Conservation (phyloP, 2,113 vertebrate species). For the Psittacara wagleri region DNA sequence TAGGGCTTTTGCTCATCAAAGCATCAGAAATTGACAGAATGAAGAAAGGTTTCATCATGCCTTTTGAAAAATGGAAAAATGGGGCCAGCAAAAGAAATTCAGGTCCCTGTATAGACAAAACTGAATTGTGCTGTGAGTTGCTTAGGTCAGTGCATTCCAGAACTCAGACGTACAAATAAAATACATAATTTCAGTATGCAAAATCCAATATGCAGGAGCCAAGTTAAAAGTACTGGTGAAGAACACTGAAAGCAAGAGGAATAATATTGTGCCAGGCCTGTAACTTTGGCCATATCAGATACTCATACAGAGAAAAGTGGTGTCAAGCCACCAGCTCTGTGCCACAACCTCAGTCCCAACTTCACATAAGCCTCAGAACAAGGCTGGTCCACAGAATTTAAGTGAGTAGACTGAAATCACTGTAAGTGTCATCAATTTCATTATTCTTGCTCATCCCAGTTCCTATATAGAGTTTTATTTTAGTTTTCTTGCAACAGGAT, state of each 20-base stretch:
- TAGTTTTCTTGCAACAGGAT: neutral
- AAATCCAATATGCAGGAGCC: neutral
- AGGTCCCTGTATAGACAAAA: neutral
- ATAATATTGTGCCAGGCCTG: neutral
- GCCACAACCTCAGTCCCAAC: neutral
- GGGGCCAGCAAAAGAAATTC: neutral
- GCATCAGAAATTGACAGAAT: neutral
- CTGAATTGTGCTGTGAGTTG: neutral
- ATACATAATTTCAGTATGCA: neutral
- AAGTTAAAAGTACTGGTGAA: neutral
- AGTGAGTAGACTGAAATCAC: neutral
- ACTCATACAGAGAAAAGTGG: neutral
- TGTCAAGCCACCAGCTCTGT: neutral
- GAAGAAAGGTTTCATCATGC: neutral
- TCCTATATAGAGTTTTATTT: neutral
- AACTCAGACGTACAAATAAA: neutral
- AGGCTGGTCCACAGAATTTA: neutral
- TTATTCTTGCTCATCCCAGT: neutral
- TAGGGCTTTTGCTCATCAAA: neutral
- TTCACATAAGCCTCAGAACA: neutral
- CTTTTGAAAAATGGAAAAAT: neutral
- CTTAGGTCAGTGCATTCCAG: neutral
- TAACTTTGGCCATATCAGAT: neutral
- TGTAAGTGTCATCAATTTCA: neutral
- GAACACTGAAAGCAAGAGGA: neutral